phyloP scores from a whole-genome alignment of 35 echinoderm and acorn worm genomes.

The Holothuria glaberrima region DNA sequence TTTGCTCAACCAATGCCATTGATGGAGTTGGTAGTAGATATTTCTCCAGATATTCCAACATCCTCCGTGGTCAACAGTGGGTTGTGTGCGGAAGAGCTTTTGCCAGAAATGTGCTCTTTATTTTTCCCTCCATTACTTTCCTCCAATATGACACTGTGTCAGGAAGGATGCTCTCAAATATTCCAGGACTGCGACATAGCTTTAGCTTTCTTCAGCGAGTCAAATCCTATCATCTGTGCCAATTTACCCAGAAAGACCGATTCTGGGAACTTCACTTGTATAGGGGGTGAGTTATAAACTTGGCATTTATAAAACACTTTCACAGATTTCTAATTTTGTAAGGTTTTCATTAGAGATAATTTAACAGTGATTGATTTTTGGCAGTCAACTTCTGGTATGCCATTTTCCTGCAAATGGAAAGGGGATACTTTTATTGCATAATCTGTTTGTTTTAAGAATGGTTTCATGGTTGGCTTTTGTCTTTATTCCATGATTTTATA shows the following conservation, averaged over 20 bases:
- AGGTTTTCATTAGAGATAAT: too few relatives aligned
- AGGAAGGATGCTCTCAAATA: neutral
- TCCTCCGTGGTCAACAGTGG: neutral
- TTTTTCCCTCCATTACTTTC: slow-evolving; percentile 17
- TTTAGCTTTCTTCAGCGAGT: neutral
- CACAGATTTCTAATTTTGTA: too few relatives aligned
- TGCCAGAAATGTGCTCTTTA: slow-evolving; percentile 3
- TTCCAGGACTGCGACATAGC: neutral
- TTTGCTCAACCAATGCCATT: neutral
- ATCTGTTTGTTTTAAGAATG: too few relatives aligned
- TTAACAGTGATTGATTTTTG: too few relatives aligned
- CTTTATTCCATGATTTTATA: too few relatives aligned
- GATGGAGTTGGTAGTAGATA: neutral
- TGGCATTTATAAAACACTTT: too few relatives aligned
- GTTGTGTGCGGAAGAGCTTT: neutral
- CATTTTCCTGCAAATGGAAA: too few relatives aligned
- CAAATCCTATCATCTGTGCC: neutral
- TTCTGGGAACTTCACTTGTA: neutral
- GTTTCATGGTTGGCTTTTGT: too few relatives aligned
- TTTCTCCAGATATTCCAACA: neutral
- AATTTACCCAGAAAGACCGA: neutral
- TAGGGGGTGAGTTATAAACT: slow-evolving; percentile 8
- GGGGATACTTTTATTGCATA: too few relatives aligned
- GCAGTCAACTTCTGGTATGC: too few relatives aligned
- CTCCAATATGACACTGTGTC: neutral